These are phyloP conservation scores for Girardinus metallicus DNA, from an alignment of 2,797 vertebrate species.

Conservation along the genomic window DNA sequence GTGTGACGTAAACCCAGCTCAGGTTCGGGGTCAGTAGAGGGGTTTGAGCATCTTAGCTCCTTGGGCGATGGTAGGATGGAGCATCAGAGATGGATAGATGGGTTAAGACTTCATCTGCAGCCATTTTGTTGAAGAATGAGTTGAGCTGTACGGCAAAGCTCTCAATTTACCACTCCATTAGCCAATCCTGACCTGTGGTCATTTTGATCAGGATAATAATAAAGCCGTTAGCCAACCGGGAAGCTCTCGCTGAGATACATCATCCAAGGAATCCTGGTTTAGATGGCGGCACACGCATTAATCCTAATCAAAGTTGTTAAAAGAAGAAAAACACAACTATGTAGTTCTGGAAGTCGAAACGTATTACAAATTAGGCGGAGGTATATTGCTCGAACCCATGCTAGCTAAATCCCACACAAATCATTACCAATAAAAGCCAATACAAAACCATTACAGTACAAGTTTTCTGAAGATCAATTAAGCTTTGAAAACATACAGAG, in stretches of 20 bases:
- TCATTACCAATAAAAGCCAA: background rate
- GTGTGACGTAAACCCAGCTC: no score
- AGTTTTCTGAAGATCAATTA: background rate
- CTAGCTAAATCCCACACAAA: background rate
- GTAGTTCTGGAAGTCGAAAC: background rate
- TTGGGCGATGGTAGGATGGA: background rate
- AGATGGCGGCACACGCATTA: background rate
- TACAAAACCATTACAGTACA: background rate
- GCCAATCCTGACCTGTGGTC: background rate
- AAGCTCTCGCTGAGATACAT: background rate
- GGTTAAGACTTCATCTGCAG: background rate
- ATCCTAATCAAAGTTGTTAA: background rate
- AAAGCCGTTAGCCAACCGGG: background rate
- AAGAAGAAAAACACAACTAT: background rate
- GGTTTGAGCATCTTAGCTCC: background rate
- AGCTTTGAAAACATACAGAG: background rate
- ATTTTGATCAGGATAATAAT: background rate
- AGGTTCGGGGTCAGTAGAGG: background rate
- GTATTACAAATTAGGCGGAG: background rate
- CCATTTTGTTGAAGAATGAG: background rate
- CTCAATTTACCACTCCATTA: background rate
- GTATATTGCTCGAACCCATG: background rate
- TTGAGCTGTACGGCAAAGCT: background rate
- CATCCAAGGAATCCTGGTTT: background rate
- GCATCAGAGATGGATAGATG: background rate